Evolutionary conservation across 2,888 invertebrate species (phyloP).

Genomic region (Drosophila gaucha): DNA sequence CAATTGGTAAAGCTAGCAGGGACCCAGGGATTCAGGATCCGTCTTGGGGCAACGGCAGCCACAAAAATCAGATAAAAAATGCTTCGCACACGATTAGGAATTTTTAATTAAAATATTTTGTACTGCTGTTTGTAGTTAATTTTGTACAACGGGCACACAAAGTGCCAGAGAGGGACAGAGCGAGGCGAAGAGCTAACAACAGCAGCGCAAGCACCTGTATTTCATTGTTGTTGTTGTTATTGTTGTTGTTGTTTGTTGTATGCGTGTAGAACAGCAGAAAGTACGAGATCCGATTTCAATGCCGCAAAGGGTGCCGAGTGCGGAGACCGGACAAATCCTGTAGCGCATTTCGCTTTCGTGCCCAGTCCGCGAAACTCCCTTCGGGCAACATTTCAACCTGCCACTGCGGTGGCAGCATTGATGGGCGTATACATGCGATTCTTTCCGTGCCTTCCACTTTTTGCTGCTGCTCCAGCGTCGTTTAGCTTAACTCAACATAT

Average conservation of each 20-base stretch:
- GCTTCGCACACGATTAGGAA: slow-evolving; percentile 85
- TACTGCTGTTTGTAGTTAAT: slow-evolving; percentile 82
- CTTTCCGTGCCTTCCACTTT: slow-evolving; percentile 73
- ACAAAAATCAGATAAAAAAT: slow-evolving; percentile 84
- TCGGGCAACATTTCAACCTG: slow-evolving; percentile 80
- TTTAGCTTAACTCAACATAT: slow-evolving; percentile 80
- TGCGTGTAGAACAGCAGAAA: slow-evolving; percentile 80
- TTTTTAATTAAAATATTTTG: slow-evolving; percentile 85
- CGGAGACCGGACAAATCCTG: slow-evolving; percentile 39
- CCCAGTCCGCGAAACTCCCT: slow-evolving; percentile 51
- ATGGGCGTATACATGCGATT: slow-evolving; percentile 82
- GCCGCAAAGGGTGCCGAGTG: slow-evolving; percentile 53
- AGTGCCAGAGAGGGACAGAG: slow-evolving; percentile 41
- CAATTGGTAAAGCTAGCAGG: slow-evolving; percentile 34
- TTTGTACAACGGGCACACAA: slow-evolving; percentile 75
- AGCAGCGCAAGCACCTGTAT: slow-evolving; percentile 69
- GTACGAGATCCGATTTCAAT: slow-evolving; percentile 79
- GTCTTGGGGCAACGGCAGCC: slow-evolving; percentile 47
- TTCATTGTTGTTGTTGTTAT: slow-evolving; percentile 37
- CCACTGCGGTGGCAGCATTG: slow-evolving; percentile 81
- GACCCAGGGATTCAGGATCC: slow-evolving; percentile 23
- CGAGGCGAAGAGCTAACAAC: slow-evolving; percentile 18
- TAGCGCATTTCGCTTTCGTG: slow-evolving; percentile 81
- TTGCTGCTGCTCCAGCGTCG: slow-evolving; percentile 56
- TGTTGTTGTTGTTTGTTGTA: slow-evolving; percentile 69